Base-by-base conservation (phyloP, 2,888 invertebrate genomes). In the Orthonevra nobilis region DNA sequence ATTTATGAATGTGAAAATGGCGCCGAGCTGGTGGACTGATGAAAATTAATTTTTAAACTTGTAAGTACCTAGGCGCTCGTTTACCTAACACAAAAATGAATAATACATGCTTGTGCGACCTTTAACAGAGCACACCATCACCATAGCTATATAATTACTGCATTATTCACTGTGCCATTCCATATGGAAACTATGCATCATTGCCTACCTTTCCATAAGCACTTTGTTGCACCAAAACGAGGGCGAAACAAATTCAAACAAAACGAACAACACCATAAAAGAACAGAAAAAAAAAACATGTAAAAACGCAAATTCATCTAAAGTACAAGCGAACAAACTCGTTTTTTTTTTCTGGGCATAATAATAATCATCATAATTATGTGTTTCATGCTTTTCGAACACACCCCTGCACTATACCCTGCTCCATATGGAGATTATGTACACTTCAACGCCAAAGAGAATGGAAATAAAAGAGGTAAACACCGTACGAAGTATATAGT, bases 321-420 rank as follows among this genome's bases (percentile, higher is more conserved):
- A 69, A 52, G 52, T 26, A 10, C 30, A 52, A 54, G 17, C 19
- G 19, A 72, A 72, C 64, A 72, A 79, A 58, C 56, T 77, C 50
- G 19, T 50, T 28, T 68, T 36, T 36, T 20, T 46, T 30, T 14
- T 40, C 10, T 32, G 23, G 9, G 9, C 34, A 70, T 54, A 72
- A 79, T 73, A 68, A 79, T 56, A 56, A n/a, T n/a, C n/a, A n/a
- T n/a, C n/a, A 79, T 79, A 73, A 79, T 73, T 79, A 73, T 79
- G 64, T 79, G 79, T 66, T 77, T 72, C 64, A 72, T 77, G 66
- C 77, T 77, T 72, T 58, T 42, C 70, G 72, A 72, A 70, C 70
- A 77, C 70, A 72, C 72, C 79, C 60, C 60, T 46, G 60, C 52
- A 52, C 40, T 68, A 70, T 52, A 50, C 70, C 56, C 63, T 58